Conservation (phyloP, 2,113 vertebrate species). For the Orycteropus afer region DNA sequence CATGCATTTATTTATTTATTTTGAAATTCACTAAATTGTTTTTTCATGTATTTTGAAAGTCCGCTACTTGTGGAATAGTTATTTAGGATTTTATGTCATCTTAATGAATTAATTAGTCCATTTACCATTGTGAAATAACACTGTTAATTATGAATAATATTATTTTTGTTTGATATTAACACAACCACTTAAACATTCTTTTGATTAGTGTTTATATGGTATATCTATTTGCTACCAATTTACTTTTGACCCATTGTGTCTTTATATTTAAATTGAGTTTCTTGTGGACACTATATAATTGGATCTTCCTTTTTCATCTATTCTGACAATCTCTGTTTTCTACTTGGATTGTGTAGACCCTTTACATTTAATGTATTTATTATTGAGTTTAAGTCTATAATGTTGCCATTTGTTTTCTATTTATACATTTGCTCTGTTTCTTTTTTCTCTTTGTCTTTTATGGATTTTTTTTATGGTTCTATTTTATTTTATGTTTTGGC, state of each 20-base stretch:
- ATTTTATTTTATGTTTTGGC: slow-evolving; percentile 14
- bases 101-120: background rate
- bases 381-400: too few relatives aligned
- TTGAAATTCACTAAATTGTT: background rate
- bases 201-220: background rate
- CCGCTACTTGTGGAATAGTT: background rate
- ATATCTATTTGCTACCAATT: background rate
- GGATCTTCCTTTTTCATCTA: too few relatives aligned
- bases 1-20: background rate
- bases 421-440: too few relatives aligned
- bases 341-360: too few relatives aligned
- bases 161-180: background rate
- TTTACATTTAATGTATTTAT: too few relatives aligned
- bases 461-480: background rate
- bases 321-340: too few relatives aligned
- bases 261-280: slow-evolving; percentile 5
- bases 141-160: background rate
- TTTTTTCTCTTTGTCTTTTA: too few relatives aligned
- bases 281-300: too few relatives aligned
- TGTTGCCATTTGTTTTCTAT: too few relatives aligned
- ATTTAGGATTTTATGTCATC: background rate
- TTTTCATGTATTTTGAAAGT: background rate
- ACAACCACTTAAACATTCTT: background rate
- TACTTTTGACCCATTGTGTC: background rate
- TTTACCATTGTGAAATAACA: background rate